Conservation (phyloP, 37 sponge, comb jelly and placozoan species). For the Aplysina aerophoba region DNA sequence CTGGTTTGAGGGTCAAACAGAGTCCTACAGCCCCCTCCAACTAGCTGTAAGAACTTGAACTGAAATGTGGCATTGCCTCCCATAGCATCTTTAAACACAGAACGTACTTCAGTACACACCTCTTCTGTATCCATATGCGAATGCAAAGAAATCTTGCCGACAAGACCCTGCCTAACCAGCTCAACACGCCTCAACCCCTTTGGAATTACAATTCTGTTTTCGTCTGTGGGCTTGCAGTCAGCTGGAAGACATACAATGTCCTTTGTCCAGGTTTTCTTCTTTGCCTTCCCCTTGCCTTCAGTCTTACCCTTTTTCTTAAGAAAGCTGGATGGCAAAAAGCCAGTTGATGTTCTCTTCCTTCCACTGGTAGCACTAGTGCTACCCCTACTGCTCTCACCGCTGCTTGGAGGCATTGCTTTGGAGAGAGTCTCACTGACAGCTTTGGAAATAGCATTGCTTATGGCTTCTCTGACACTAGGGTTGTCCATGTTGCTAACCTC, state of each 20-base stretch:
- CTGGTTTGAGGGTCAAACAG: constrained; percentile 17
- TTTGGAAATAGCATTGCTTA: not conserved
- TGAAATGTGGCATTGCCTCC: constrained; percentile 1
- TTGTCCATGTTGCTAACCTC: constrained; percentile 24
- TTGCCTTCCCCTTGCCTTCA: not conserved
- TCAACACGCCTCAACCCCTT: not conserved
- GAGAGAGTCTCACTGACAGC: constrained; percentile 25
- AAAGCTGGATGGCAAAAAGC: constrained; percentile 1
- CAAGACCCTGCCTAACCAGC: constrained; percentile 17
- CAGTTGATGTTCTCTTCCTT: constrained; percentile 1
- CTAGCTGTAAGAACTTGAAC: constrained; percentile 8
- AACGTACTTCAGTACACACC: not conserved
- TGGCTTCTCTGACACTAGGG: constrained; percentile 11
- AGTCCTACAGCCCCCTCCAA: constrained; percentile 14
- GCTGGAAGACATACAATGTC: constrained; percentile 29
- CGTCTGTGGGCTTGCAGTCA: too few species aligned
- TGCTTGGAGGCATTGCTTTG: not conserved
- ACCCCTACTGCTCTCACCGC: not conserved
- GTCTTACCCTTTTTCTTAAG: constrained; percentile 2
- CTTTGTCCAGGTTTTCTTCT: constrained; percentile 23
- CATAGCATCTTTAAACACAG: constrained; percentile 28
- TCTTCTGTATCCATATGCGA: constrained; percentile 6
- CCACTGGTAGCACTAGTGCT: too few species aligned
- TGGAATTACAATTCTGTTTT: not conserved
- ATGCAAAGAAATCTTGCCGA: not conserved